Percentiles rank a stretch among this genome's conserved stretches.
Conservation (phyloP, 2,113 vertebrate species). For the Serinus canaria region DNA sequence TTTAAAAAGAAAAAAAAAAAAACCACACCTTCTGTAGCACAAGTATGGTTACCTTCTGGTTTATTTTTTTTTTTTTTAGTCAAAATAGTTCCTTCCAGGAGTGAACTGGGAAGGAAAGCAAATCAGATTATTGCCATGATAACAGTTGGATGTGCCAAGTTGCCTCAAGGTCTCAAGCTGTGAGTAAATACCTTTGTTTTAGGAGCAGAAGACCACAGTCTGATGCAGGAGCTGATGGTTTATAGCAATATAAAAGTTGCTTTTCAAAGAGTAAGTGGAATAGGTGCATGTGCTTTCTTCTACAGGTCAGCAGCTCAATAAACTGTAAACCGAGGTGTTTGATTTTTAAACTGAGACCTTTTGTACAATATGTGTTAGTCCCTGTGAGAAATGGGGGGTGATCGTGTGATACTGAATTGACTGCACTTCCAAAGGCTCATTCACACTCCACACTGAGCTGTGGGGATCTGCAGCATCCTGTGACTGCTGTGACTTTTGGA, state of each 20-base stretch:
- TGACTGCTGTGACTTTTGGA: not conserved
- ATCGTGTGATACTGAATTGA: not conserved
- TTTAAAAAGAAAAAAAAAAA: not conserved
- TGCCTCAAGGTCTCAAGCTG: conserved; percentile 57
- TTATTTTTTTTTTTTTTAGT: not conserved
- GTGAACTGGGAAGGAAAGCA: conserved; percentile 46
- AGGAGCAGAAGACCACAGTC: not conserved
- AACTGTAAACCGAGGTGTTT: not conserved
- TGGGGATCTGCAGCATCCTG: not conserved
- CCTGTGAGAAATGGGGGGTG: not conserved
- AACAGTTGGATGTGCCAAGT: conserved; percentile 39
- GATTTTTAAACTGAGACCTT: not conserved
- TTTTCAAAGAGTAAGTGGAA: not conserved
- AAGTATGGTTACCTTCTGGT: not conserved
- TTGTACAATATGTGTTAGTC: not conserved
- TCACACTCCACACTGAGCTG: not conserved
- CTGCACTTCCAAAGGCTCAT: not conserved
- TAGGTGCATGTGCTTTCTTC: not conserved
- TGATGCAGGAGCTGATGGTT: not conserved
- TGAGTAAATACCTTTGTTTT: conserved; percentile 44
- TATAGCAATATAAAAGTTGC: not conserved
- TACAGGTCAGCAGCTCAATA: not conserved
- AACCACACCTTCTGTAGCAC: not conserved
- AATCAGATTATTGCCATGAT: conserved; percentile 52
- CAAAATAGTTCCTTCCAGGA: conserved; percentile 49